phyloP scores from a whole-genome alignment of 2,888 invertebrate genomes.

The Abscondita cerata region DNA sequence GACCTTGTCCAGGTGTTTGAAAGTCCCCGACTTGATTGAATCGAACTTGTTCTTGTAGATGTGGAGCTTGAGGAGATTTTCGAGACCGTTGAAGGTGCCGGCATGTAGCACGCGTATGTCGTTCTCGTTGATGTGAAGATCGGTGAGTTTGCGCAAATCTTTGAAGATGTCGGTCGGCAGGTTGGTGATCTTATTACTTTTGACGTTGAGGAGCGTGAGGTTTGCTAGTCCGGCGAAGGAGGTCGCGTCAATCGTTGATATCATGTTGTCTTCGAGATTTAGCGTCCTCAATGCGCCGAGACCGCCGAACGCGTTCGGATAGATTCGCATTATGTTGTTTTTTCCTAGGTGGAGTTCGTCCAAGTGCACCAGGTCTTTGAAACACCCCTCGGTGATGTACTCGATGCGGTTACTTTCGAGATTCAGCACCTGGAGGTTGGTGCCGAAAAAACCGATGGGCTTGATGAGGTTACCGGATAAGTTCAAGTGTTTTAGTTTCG shows the following conservation, averaged over 20 bases:
- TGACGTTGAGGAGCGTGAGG: constrained; percentile 36
- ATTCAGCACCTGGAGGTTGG: not conserved
- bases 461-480: not conserved
- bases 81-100: constrained; percentile 34
- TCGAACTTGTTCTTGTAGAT: constrained; percentile 39
- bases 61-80: constrained; percentile 37
- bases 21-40: constrained; percentile 25
- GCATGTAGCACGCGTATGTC: constrained; percentile 30
- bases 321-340: constrained; percentile 28
- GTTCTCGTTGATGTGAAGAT: constrained; percentile 6
- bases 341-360: constrained; percentile 1
- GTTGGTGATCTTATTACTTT: constrained; percentile 31
- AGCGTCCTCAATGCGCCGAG: constrained; percentile 33
- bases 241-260: constrained; percentile 16
- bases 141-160: constrained; percentile 8
- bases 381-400: not conserved
- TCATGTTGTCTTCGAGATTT: constrained; percentile 37
- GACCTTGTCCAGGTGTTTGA: constrained; percentile 31
- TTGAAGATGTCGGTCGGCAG: constrained; percentile 3
- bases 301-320: constrained; percentile 32
- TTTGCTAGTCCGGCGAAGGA: constrained; percentile 27
- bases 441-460: not conserved
- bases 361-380: not conserved
- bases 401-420: constrained; percentile 3
- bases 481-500: not conserved